phyloP scores from a whole-genome alignment of 2,888 invertebrate species.

The Biston betularia region DNA sequence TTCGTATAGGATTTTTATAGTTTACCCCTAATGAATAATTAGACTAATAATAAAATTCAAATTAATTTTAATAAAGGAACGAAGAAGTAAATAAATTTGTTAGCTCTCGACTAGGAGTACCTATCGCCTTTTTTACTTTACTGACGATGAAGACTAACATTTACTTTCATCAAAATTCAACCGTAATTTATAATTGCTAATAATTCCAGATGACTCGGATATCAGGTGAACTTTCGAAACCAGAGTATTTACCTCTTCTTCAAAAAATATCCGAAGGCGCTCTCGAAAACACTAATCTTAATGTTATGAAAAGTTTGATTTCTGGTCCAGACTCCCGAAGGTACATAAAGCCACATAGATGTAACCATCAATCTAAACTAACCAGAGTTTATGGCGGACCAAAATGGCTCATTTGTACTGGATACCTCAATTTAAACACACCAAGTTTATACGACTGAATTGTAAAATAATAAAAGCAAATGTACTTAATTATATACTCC shows the following conservation, averaged over 20 bases:
- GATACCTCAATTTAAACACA: slow-evolving; percentile 76
- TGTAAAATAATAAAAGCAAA: not conserved
- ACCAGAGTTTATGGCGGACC: slow-evolving; percentile 72
- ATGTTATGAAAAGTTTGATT: slow-evolving; percentile 66
- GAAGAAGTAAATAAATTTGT: no score
- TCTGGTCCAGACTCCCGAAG: slow-evolving; percentile 72
- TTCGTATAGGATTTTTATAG: no score
- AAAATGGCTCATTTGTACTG: slow-evolving; percentile 79
- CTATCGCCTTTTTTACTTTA: no score
- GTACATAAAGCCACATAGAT: slow-evolving; percentile 80
- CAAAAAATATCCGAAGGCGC: slow-evolving; percentile 71
- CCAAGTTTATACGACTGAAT: slow-evolving; percentile 76
- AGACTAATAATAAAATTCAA: no score
- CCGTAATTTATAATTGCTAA: no score
- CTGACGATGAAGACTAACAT: no score
- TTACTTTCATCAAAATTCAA: no score
- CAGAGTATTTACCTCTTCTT: slow-evolving; percentile 72
- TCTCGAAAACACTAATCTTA: slow-evolving; percentile 59
- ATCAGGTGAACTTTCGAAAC: slow-evolving; percentile 71
- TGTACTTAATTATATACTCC: not conserved
- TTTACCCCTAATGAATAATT: no score
- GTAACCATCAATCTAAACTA: slow-evolving; percentile 75
- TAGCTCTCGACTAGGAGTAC: no score
- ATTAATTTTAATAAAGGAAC: no score
- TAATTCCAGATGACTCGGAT: slow-evolving; percentile 74